Evolutionary conservation across 2,113 vertebrate genomes (phyloP).

Genomic region (Zapus hudsonius): DNA sequence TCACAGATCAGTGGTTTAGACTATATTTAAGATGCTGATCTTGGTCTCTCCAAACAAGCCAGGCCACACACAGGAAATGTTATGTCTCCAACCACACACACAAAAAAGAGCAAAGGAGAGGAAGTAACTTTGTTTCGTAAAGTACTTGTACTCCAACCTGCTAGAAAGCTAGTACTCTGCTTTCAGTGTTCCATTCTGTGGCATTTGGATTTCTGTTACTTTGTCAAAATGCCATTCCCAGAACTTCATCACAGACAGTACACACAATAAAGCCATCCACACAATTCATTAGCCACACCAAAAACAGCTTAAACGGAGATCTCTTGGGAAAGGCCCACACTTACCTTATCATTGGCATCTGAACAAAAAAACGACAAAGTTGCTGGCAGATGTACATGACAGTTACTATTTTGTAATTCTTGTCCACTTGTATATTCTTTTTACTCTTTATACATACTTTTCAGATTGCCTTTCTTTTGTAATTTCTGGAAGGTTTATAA

Average conservation of each 20-base stretch:
- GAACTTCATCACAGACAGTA: background rate
- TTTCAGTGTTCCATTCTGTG: background rate
- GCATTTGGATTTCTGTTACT: slow-evolving; percentile 3
- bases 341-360: slow-evolving; percentile 57
- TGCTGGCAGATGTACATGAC: slow-evolving; percentile 84
- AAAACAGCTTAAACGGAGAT: background rate
- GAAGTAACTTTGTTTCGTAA: background rate
- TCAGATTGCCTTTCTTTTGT: slow-evolving; percentile 99
- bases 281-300: slow-evolving; percentile 9
- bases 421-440: slow-evolving; percentile 99
- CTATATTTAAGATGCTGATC: slow-evolving; percentile 56
- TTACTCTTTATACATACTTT: slow-evolving; percentile 99
- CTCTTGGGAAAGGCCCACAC: background rate
- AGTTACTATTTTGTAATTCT: slow-evolving; percentile 96
- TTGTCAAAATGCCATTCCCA: slow-evolving; percentile 31
- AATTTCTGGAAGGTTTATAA: slow-evolving; percentile 91
- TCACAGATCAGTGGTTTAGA: slow-evolving; percentile 64
- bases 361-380: slow-evolving; percentile 38
- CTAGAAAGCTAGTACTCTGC: background rate
- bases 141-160: background rate
- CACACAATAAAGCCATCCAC: background rate
- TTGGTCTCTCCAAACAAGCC: slow-evolving; percentile 61
- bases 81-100: background rate
- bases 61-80: background rate
- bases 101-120: background rate